Conservation (phyloP, 2,113 vertebrate species). For the Acanthisitta chloris region DNA sequence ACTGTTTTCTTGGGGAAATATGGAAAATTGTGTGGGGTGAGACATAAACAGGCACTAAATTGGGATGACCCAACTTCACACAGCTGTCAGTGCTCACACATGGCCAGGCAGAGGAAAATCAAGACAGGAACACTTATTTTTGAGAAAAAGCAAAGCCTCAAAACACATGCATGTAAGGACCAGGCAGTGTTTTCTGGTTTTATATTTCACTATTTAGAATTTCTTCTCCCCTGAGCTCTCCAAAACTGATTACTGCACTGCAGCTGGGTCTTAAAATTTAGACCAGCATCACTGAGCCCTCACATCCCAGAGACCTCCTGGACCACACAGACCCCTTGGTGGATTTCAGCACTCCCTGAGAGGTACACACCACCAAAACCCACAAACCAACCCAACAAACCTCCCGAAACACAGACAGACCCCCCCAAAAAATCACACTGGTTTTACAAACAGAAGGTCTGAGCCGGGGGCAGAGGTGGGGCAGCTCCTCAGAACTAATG, state of each 20-base stretch:
- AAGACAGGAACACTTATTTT: background rate
- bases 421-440: background rate
- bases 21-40: accelerated
- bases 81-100: accelerated
- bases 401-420: background rate
- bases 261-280: background rate
- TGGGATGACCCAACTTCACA: accelerated
- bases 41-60: accelerated
- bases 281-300: accelerated
- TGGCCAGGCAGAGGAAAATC: background rate
- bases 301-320: accelerated
- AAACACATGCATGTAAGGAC: background rate
- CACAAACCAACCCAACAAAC: accelerated
- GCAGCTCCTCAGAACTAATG: background rate
- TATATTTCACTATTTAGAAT: background rate
- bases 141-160: background rate
- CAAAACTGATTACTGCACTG: background rate
- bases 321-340: accelerated
- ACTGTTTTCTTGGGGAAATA: background rate
- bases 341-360: background rate
- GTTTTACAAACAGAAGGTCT: background rate
- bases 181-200: background rate
- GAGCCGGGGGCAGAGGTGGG: background rate
- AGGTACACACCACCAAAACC: accelerated
- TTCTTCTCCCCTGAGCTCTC: background rate